These are phyloP conservation scores for Drosophila parthenogenetica DNA, from an alignment of 2,888 invertebrate species.

Conservation along the genomic window DNA sequence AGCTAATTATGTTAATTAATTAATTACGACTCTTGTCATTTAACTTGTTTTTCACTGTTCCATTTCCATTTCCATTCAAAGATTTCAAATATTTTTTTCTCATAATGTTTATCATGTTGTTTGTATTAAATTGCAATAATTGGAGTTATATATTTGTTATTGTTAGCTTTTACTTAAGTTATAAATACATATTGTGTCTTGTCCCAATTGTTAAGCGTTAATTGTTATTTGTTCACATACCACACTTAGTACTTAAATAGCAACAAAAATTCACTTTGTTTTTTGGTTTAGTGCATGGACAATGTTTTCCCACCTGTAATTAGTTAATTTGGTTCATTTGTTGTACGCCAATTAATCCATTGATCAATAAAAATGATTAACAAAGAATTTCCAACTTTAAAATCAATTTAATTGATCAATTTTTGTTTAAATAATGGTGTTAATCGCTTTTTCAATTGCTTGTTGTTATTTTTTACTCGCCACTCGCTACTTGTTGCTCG, in stretches of 20 bases:
- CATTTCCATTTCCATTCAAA: neutral
- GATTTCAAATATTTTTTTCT: conserved; percentile 16
- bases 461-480: conserved; percentile 6
- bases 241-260: neutral
- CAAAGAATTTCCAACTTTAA: neutral
- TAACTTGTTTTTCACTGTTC: conserved; percentile 9
- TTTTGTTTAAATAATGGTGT: no score
- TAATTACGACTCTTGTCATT: conserved; percentile 7
- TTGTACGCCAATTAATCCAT: conserved; percentile 1
- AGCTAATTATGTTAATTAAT: neutral
- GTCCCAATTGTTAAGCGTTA: conserved; percentile 19
- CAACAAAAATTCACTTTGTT: neutral
- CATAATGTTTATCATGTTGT: conserved; percentile 32
- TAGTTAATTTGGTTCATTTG: neutral
- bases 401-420: conserved; percentile 2
- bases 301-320: neutral
- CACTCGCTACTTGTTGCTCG: conserved; percentile 12
- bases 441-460: conserved; percentile 4
- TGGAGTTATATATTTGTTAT: conserved; percentile 42
- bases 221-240: conserved; percentile 5
- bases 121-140: conserved; percentile 25
- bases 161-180: conserved; percentile 21
- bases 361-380: neutral
- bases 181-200: conserved; percentile 20
- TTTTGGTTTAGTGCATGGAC: conserved; percentile 8